Percentiles rank a stretch among this genome's conserved stretches.
Conservation (phyloP, 2,888 invertebrate species). For the Anarsia innoxiella region DNA sequence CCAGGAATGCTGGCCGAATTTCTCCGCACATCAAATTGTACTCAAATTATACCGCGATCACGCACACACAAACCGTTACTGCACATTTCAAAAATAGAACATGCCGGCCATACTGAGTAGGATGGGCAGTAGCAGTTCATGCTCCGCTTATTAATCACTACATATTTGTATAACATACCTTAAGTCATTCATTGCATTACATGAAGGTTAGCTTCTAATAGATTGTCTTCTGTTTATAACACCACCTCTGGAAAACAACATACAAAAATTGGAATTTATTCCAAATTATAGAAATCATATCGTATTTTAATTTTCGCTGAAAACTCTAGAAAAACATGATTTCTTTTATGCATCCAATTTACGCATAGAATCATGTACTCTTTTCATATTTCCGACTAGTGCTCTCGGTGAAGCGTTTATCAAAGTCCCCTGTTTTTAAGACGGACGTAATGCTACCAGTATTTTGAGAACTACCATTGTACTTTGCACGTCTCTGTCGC, state of each 20-base stretch:
- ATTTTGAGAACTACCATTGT: slow-evolving; percentile 28
- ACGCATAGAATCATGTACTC: slow-evolving; percentile 3
- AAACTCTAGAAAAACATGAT: too few relatives aligned
- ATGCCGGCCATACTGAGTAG: slow-evolving; percentile 68
- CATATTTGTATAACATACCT: slow-evolving; percentile 47
- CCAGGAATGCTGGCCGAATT: slow-evolving; percentile 50
- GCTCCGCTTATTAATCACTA: slow-evolving; percentile 62
- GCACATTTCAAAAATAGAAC: slow-evolving; percentile 74
- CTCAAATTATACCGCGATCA: slow-evolving; percentile 66
- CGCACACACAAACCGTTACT: slow-evolving; percentile 66
- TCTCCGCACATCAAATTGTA: slow-evolving; percentile 70
- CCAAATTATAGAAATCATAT: too few relatives aligned
- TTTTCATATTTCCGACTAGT: slow-evolving; percentile 22
- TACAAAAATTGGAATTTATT: too few relatives aligned
- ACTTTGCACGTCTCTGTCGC: too few relatives aligned
- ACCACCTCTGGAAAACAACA: too few relatives aligned
- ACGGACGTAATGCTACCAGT: slow-evolving; percentile 35
- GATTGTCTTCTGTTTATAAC: too few relatives aligned
- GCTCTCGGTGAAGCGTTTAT: slow-evolving; percentile 32
- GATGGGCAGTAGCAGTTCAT: slow-evolving; percentile 57
- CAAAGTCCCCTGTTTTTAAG: slow-evolving; percentile 48
- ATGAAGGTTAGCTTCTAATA: too few relatives aligned
- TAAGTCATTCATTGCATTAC: slow-evolving; percentile 4
- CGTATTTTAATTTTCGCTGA: too few relatives aligned
- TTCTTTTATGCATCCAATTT: too few relatives aligned